Evolutionary conservation across 1,140 invertebrate species (phyloP).

Genomic region (Penaeus indicus): DNA sequence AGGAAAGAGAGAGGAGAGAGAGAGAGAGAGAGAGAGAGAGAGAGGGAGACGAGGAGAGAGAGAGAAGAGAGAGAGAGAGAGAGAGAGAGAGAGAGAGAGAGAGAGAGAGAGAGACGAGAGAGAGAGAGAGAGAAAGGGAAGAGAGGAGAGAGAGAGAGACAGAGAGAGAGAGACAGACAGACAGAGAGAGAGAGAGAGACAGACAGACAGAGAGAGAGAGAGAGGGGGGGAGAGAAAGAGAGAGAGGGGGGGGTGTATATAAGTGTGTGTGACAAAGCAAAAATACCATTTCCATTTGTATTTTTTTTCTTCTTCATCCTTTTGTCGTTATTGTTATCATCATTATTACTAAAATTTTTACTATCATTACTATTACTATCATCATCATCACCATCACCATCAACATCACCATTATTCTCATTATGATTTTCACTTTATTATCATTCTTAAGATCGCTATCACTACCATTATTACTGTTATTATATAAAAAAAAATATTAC

Average conservation of each 20-base stretch:
- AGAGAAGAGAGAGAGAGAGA: background rate
- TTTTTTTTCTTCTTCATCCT: too few species aligned
- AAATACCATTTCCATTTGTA: too few species aligned
- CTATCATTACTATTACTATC: too few species aligned
- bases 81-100: background rate
- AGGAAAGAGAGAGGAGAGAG: background rate
- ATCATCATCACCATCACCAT: too few species aligned
- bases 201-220: background rate
- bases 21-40: background rate
- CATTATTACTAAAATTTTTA: too few species aligned
- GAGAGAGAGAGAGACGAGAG: background rate
- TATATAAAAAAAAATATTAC: too few species aligned
- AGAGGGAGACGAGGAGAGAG: background rate
- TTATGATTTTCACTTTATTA: too few species aligned
- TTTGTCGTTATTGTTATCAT: too few species aligned
- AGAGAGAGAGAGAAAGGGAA: background rate
- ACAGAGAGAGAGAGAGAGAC: background rate
- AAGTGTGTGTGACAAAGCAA: too few species aligned
- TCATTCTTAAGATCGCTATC: too few species aligned
- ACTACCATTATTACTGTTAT: too few species aligned
- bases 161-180: conserved; percentile 13
- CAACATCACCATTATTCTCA: too few species aligned
- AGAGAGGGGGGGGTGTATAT: background rate
- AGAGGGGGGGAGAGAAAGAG: background rate
- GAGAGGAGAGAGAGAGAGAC: background rate